These are phyloP conservation scores for Xenops minutus DNA, from an alignment of 2,797 vertebrate genomes.

Conservation along the genomic window DNA sequence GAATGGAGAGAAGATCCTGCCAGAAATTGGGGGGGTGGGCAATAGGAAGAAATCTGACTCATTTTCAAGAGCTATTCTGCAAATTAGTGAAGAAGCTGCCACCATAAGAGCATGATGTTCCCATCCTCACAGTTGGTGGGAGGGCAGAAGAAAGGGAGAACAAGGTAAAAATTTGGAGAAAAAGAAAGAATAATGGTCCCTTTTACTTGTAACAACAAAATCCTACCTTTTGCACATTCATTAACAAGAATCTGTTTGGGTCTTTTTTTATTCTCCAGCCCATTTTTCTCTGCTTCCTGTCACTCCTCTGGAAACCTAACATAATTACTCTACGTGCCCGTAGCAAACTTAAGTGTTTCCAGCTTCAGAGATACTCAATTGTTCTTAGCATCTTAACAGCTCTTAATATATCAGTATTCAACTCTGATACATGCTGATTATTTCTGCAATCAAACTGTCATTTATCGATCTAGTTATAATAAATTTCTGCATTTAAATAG, in stretches of 20 bases:
- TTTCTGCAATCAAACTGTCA: not conserved
- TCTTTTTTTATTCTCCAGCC: not conserved
- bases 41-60: not conserved
- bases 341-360: not conserved
- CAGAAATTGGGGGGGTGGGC: not conserved
- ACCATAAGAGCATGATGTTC: not conserved
- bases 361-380: not conserved
- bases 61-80: not conserved
- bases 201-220: not conserved
- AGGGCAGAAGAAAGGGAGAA: not conserved
- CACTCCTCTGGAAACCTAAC: not conserved
- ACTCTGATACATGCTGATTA: not conserved
- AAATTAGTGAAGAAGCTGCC: not conserved
- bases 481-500: not conserved
- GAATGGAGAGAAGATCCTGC: not conserved
- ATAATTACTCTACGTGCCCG: not conserved
- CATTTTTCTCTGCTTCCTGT: not conserved
- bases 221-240: not conserved
- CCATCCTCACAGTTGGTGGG: not conserved
- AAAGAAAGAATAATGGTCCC: not conserved
- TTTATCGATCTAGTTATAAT: not conserved
- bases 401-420: not conserved
- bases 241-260: not conserved
- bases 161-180: not conserved
- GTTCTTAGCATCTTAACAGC: not conserved